Evolutionary conservation across 2,888 invertebrate genomes (phyloP).

Genomic region (Cactoblastis cactorum): DNA sequence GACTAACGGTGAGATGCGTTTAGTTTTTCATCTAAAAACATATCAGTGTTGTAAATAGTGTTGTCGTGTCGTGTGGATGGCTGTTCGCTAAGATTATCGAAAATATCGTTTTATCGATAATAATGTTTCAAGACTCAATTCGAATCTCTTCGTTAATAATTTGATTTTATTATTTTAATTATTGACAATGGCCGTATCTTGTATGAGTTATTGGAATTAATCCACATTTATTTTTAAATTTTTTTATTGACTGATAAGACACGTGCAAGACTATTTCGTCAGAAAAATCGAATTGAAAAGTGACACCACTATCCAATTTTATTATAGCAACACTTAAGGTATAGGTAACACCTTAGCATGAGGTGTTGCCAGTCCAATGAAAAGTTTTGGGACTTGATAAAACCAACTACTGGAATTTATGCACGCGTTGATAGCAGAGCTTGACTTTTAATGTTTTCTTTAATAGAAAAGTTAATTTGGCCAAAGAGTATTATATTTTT

Average conservation of each 20-base stretch:
- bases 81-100: slow-evolving; percentile 25
- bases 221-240: not conserved
- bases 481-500: slow-evolving; percentile 28
- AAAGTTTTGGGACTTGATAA: not conserved
- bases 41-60: slow-evolving; percentile 65
- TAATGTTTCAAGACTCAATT: slow-evolving; percentile 1
- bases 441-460: not conserved
- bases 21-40: slow-evolving; percentile 55
- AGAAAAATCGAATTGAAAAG: not conserved
- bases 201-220: not conserved
- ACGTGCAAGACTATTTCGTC: not conserved
- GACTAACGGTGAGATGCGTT: slow-evolving; percentile 29
- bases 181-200: slow-evolving; percentile 25
- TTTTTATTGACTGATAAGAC: not conserved
- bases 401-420: not conserved
- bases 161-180: slow-evolving; percentile 20
- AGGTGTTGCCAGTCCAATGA: not conserved
- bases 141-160: slow-evolving; percentile 11
- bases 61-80: slow-evolving; percentile 74
- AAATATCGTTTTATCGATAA: slow-evolving; percentile 15
- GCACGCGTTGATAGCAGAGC: not conserved
- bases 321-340: not conserved
- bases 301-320: no score
- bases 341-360: not conserved
- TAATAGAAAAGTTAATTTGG: slow-evolving; percentile 7